Evolutionary conservation across 2,797 vertebrate species (phyloP), one percentile per base, ranked within the genome.

Genomic region (Coregonus sp.): DNA sequence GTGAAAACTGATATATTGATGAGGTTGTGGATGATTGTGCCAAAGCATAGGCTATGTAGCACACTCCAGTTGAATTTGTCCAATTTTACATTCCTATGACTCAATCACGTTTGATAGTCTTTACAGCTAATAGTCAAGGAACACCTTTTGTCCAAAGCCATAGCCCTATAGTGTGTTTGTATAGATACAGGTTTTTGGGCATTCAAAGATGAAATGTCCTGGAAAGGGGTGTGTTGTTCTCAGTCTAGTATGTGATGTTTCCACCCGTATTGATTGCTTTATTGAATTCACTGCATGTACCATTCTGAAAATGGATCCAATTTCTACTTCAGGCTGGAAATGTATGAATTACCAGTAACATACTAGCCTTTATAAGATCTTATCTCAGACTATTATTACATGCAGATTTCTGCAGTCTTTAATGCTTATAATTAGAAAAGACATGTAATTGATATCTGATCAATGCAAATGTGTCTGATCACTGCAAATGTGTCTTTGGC

Each of bases 261-360:
- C 78, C 65, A 40, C 68, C 80, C 5, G 2, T 85, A 90, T 91
- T 79, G 86, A 89, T 90, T 86, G 37, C 70, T 80, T 83, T 88
- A 87, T 90, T 91, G 84, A 86, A 85, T 89, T 89, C 83, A 63
- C 78, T 78, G 78, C 59, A 61, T 72, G 61, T 11, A 54, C 75
- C 56, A 40, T 84, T 85, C 79, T 85, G 80, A 56, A 66, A 84
- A 81, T 75, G 65, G 84, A 81, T 89, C 82, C 79, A 12, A 79
- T 91, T 86, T 87, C 81, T 88, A 75, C 82, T 78, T 69, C 87
- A 86, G 81, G 84, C 86, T 80, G 78, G 70, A 89, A 80, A 70
- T 75, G 80, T 86, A 76, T 20, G 16, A 40, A 59, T 31, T 73
- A 7, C 47, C 47, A 20, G 5, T 54, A 59, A 6, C 5, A 5